Percentiles rank a stretch among this genome's conserved stretches.
phyloP scores from a whole-genome alignment of 2,888 invertebrate genomes.

The Hirtodrosophila confusa region DNA sequence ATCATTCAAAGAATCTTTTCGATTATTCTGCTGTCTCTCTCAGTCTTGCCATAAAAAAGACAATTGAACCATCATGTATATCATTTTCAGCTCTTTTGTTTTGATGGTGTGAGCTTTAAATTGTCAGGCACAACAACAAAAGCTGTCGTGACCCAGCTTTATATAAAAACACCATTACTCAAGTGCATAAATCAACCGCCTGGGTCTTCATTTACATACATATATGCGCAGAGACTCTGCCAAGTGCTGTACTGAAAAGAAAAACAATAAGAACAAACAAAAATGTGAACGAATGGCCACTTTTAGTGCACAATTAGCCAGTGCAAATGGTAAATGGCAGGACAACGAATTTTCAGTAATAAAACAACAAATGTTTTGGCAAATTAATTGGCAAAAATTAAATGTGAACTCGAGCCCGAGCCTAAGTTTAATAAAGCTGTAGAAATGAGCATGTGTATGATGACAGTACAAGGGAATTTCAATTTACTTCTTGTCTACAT shows the following conservation, averaged over 20 bases:
- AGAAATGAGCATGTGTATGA: background rate
- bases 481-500: slow-evolving; percentile 12
- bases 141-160: slow-evolving; percentile 22
- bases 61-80: slow-evolving; percentile 3
- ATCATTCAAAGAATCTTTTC: slow-evolving; percentile 5
- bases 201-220: slow-evolving; percentile 52
- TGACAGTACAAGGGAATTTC: slow-evolving; percentile 8
- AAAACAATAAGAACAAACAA: slow-evolving; percentile 5
- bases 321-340: slow-evolving; percentile 23
- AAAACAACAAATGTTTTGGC: slow-evolving; percentile 27
- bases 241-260: background rate
- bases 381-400: slow-evolving; percentile 20
- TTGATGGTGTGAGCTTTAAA: slow-evolving; percentile 18
- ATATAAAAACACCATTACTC: slow-evolving; percentile 57
- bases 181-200: slow-evolving; percentile 63
- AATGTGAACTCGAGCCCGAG: slow-evolving; percentile 7
- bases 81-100: slow-evolving; percentile 2
- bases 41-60: background rate
- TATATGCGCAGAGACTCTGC: slow-evolving; percentile 33
- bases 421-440: slow-evolving; percentile 11
- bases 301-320: slow-evolving; percentile 63
- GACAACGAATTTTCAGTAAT: slow-evolving; percentile 11
- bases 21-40: background rate
- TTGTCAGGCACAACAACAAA: slow-evolving; percentile 38
- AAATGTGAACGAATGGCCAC: slow-evolving; percentile 22